phyloP scores from a whole-genome alignment of 2,888 invertebrate genomes.

The Trypoxylon attenuatum region DNA sequence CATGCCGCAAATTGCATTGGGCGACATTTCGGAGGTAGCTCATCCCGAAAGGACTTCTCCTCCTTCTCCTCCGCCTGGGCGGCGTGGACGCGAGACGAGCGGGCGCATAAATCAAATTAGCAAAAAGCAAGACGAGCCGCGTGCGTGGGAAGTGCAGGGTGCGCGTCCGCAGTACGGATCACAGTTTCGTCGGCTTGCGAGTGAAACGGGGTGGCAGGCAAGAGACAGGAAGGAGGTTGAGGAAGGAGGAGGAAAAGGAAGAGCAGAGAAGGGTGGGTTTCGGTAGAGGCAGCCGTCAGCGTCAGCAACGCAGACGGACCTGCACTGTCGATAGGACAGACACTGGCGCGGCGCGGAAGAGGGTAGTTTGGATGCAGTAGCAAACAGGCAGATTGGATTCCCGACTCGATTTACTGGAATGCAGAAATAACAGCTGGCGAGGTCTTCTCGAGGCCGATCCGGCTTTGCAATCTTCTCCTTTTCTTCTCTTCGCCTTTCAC shows the following conservation, averaged over 20 bases:
- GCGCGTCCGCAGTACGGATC: slow-evolving; percentile 5
- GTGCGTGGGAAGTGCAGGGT: slow-evolving; percentile 33
- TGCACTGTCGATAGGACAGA: slow-evolving; percentile 13
- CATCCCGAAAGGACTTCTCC: background rate
- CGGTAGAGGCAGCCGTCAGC: background rate
- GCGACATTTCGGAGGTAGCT: background rate
- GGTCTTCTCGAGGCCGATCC: slow-evolving; percentile 57
- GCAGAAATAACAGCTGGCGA: slow-evolving; percentile 67
- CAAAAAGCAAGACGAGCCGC: slow-evolving; percentile 33
- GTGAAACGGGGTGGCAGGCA: background rate
- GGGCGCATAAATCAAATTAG: slow-evolving; percentile 42
- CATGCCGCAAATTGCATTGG: slow-evolving; percentile 16
- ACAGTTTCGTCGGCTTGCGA: slow-evolving; percentile 1
- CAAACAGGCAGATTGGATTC: slow-evolving; percentile 70
- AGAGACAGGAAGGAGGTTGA: background rate
- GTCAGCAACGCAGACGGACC: slow-evolving; percentile 6
- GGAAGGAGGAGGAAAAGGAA: background rate
- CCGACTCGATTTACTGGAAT: slow-evolving; percentile 69
- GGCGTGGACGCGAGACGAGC: slow-evolving; percentile 3
- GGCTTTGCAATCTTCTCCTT: slow-evolving; percentile 61
- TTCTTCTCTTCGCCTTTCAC: slow-evolving; percentile 40
- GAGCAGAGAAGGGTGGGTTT: slow-evolving; percentile 1
- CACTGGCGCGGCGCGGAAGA: slow-evolving; percentile 31
- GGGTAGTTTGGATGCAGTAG: slow-evolving; percentile 56
- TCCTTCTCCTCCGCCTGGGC: background rate